A percentile compares a stretch with the other conserved stretches of the same genome.
phyloP scores from a whole-genome alignment of 2,888 invertebrate species.

The Scotopteryx bipunctaria region DNA sequence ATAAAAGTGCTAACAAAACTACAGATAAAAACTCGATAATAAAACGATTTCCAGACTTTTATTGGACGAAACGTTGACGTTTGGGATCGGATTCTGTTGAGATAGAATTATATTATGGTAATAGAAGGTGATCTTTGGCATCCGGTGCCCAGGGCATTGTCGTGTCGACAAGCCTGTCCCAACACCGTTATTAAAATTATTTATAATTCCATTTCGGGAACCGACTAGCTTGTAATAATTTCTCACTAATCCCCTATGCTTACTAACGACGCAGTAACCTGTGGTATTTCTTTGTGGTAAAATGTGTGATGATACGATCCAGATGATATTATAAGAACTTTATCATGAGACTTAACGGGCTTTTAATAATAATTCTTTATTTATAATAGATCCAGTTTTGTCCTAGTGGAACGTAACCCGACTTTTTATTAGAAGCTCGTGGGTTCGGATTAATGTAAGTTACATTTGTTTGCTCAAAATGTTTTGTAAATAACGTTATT shows the following conservation, averaged over 20 bases:
- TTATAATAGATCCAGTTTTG: too few species aligned
- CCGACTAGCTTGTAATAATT: conserved; percentile 21
- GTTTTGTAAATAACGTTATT: too few species aligned
- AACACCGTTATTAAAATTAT: conserved; percentile 54
- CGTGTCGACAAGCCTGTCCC: conserved; percentile 46
- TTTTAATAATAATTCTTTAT: too few species aligned
- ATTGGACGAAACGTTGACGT: conserved; percentile 39
- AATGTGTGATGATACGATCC: conserved; percentile 14
- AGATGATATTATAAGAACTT: too few species aligned
- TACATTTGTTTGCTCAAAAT: too few species aligned
- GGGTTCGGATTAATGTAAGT: too few species aligned
- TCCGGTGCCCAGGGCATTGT: conserved; percentile 63
- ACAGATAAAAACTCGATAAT: conserved; percentile 37
- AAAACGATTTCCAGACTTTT: conserved; percentile 33
- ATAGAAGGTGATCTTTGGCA: conserved; percentile 55
- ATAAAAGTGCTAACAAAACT: conserved; percentile 38
- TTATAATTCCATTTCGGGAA: conserved; percentile 49
- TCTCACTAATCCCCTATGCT: background rate
- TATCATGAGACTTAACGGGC: too few species aligned
- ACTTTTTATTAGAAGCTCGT: too few species aligned
- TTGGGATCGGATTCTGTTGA: conserved; percentile 43
- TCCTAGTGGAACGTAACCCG: too few species aligned
- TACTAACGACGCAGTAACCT: background rate
- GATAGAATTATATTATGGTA: conserved; percentile 62
- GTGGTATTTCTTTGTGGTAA: conserved; percentile 6